Base-by-base conservation (phyloP, 2,888 invertebrate genomes). In the Ormyrus nitidulus region DNA sequence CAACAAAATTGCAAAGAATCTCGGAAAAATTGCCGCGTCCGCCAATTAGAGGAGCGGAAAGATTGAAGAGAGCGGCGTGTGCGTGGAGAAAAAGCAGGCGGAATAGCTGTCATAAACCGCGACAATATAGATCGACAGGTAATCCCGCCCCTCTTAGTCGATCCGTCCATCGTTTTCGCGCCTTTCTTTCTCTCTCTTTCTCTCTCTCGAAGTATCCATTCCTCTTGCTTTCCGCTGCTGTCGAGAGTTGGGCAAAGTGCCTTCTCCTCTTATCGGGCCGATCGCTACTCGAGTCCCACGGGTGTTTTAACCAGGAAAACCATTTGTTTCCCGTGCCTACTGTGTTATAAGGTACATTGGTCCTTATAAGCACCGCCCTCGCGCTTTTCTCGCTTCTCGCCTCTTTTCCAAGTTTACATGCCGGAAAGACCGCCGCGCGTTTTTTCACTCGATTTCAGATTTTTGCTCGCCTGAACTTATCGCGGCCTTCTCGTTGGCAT, bases 81-180 rank as follows among this genome's bases (percentile, higher is more conserved):
- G 9, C 7, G 44, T 0, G 11, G 11, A 6, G 48, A 61, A 34
- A 6, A 9, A 19, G 10, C 44, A 3, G 48, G 19, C 44, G 19
- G 13, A 46, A 77, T 54, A 70, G 64, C 61, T 62, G 53, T 62
- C 73, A 73, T 74, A 74, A 79, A 79, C 70, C 59, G 51, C 53
- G 49, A 4, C 34, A 34, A 34, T 34, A 34, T 59, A 66, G 74
- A 75, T 75, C 75, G 75, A 53, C 70, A 75, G 54, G 79, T 79
- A 75, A 70, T 79, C 70, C 34, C 34, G 1, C 34, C 51, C 54
- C 44, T 46, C 44, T 44, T n/a, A 53, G 44, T 61, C 71, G 51
- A 11, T 61, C 51, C 3, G 51, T 72, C 19, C 13, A 11, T 72
- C 71, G 71, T 51, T 34, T 34, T 51, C 59, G 48, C 19, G 7